Percentiles rank a stretch among this genome's conserved stretches.
phyloP scores from a whole-genome alignment of 2,888 invertebrate genomes.

The Thumatha senex region DNA sequence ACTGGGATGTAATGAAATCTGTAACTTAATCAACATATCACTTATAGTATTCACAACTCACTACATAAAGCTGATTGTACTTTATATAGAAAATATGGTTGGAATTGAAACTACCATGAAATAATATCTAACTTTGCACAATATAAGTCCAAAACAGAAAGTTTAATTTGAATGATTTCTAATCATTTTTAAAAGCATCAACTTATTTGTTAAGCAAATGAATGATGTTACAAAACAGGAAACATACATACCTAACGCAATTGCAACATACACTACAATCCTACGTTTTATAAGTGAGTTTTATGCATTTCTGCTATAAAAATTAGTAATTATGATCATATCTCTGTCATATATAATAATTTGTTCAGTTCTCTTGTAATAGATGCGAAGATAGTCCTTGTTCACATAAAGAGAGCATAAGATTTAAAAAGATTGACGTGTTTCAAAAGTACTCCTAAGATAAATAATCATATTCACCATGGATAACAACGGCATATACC shows the following conservation, averaged over 20 bases:
- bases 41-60: too few relatives aligned
- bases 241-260: conserved; percentile 2
- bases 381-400: not conserved
- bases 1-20: not conserved
- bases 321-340: conserved; percentile 3
- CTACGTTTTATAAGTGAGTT: conserved; percentile 3
- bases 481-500: not conserved
- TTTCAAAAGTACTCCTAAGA: not conserved
- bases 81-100: too few relatives aligned
- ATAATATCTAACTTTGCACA: too few relatives aligned
- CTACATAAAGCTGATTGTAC: too few relatives aligned
- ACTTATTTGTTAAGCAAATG: too few relatives aligned
- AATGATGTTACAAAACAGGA: conserved; percentile 8
- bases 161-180: too few relatives aligned
- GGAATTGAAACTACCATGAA: too few relatives aligned
- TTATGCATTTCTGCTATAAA: conserved; percentile 12
- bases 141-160: too few relatives aligned
- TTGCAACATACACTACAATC: conserved; percentile 12
- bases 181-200: too few relatives aligned
- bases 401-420: not conserved
- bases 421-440: not conserved
- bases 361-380: not conserved
- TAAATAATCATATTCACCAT: not conserved
- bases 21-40: not conserved
- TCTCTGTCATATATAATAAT: not conserved